Evolutionary conservation across 2,113 vertebrate species (phyloP).

Genomic region (Gymnorhina tibicen): DNA sequence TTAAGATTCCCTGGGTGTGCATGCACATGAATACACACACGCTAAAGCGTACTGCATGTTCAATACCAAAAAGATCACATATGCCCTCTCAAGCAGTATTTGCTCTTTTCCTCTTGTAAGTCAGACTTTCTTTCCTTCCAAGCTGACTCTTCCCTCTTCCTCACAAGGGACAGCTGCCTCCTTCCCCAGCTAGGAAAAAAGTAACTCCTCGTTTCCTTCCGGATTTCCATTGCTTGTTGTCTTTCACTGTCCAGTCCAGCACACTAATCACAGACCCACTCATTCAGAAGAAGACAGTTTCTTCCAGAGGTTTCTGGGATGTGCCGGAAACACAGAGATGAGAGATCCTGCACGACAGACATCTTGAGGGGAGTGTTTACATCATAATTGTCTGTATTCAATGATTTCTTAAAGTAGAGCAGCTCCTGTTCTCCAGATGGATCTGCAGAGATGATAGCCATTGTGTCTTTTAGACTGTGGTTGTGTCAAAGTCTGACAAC

Average conservation of each 20-base stretch:
- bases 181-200: neutral
- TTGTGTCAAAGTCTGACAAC: neutral
- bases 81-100: neutral
- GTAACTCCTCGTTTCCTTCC: neutral
- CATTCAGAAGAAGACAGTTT: neutral
- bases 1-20: neutral
- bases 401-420: neutral
- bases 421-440: neutral
- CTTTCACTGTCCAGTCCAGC: neutral
- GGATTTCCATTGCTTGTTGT: neutral
- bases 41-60: neutral
- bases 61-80: neutral
- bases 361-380: neutral
- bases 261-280: neutral
- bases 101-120: neutral
- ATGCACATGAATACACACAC: neutral
- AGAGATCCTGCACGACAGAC: neutral
- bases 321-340: neutral
- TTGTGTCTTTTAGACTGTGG: neutral
- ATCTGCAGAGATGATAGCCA: neutral
- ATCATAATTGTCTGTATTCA: neutral
- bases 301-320: neutral
- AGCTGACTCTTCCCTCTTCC: neutral
- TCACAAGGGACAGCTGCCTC: neutral
- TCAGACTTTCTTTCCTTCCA: neutral